Evolutionary conservation across 2,797 vertebrate species (phyloP), one percentile per base, ranked within the genome.

Genomic region (Babyrousa celebensis): DNA sequence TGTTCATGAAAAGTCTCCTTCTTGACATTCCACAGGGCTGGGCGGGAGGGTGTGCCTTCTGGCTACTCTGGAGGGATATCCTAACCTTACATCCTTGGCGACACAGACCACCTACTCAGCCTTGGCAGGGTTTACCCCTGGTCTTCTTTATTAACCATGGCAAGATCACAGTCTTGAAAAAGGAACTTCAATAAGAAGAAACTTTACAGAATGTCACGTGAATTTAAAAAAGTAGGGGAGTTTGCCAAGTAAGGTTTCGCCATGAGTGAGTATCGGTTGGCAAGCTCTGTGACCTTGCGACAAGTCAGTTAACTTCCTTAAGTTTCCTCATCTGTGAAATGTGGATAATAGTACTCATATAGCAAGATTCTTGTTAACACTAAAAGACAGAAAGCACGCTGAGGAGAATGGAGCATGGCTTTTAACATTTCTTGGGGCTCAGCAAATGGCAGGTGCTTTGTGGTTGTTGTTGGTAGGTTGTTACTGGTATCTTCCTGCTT

Each of bases 161-260:
- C 54, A 67, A 60, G 23, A 25, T 40, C 16, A 54, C 65, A 85
- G 43, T 36, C 83, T 79, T 23, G 18, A 80, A 84, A 83, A 63
- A 56, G 67, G n/a, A 74, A 43, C 52, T 78, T 92, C 70, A 74
- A 25, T 17, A 16, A 32, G 56, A 82, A 77, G 72, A 80, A 60
- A 85, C 9, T 14, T 74, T 40, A 54, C 70, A 60, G 91, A 97
- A 60, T 36, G 29, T 77, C 29, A 48, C 79, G 63, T 75, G 77
- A 43, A 72, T 89, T 78, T 11, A 18, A n/a, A 90, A 91, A 84
- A 52, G 62, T 43, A 48, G 43, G 23, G 62, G 15, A 75, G 10
- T 85, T 93, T 89, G 4, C 21, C 58, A 71, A 94, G 21, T 77
- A 29, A 84, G 29, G 3, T n/a, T 94, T 93, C 68, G 27, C 48